Conservation (phyloP, 1,140 invertebrate species). For the Sycophila sp. region DNA sequence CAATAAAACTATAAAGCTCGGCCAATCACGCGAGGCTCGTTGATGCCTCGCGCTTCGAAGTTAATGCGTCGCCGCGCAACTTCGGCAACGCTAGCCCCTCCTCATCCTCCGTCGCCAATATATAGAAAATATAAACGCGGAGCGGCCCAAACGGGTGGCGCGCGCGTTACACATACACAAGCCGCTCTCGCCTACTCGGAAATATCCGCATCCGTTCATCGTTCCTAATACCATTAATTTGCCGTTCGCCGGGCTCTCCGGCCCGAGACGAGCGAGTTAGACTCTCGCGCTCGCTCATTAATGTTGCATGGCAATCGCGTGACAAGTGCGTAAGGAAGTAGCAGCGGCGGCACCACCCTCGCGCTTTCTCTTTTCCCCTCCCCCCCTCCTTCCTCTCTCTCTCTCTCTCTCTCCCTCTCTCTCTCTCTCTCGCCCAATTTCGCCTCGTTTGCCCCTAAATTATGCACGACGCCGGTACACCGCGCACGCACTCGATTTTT, state of each 20-base stretch:
- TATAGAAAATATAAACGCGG: too few species aligned
- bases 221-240: slow-evolving; percentile 47
- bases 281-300: slow-evolving; percentile 44
- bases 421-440: slow-evolving; percentile 29
- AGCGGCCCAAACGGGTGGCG: too few species aligned
- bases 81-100: too few species aligned
- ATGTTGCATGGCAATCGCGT: slow-evolving; percentile 46
- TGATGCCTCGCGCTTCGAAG: too few species aligned
- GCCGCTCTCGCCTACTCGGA: too few species aligned
- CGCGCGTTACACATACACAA: too few species aligned
- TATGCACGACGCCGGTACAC: neutral
- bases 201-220: slow-evolving; percentile 43
- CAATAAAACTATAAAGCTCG: slow-evolving; percentile 1
- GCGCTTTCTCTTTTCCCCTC: slow-evolving; percentile 12
- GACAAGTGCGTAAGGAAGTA: slow-evolving; percentile 46
- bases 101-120: too few species aligned
- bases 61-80: too few species aligned
- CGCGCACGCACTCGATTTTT: neutral
- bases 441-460: slow-evolving; percentile 32
- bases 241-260: neutral
- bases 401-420: slow-evolving; percentile 10
- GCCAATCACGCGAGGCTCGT: slow-evolving; percentile 39
- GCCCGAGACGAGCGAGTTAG: neutral
- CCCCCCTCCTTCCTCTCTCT: slow-evolving; percentile 30
- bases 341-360: slow-evolving; percentile 25